phyloP scores from a whole-genome alignment of 2,113 vertebrate genomes.

The Scatophagus argus region DNA sequence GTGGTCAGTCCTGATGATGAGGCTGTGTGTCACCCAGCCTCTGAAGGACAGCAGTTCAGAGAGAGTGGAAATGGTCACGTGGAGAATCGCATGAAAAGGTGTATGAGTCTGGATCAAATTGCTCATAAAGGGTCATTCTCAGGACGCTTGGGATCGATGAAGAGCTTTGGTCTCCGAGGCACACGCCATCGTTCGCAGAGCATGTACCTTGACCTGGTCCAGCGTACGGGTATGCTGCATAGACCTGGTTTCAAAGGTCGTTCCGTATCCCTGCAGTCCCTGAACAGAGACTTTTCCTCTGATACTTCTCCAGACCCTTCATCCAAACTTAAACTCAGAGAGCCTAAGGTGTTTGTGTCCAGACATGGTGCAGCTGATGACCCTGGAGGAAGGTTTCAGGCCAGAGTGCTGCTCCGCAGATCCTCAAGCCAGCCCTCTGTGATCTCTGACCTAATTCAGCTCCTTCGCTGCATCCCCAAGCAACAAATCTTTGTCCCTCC shows the following conservation, averaged over 20 bases:
- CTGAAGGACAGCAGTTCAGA: constrained; percentile 38
- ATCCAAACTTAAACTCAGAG: constrained; percentile 44
- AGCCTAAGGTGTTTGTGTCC: constrained; percentile 33
- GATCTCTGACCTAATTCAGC: constrained; percentile 77
- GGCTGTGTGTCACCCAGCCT: constrained; percentile 15
- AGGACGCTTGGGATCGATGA: constrained; percentile 36
- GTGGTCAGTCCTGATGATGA: constrained; percentile 54
- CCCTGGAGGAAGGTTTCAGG: constrained; percentile 46
- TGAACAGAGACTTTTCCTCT: constrained; percentile 65
- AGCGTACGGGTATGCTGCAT: constrained; percentile 55
- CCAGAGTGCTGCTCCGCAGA: constrained; percentile 26
- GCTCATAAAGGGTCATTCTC: constrained; percentile 35
- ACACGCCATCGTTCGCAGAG: constrained; percentile 64
- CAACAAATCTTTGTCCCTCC: constrained; percentile 56
- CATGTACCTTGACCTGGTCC: constrained; percentile 77
- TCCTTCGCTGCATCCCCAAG: constrained; percentile 74
- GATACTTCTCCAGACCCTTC: constrained; percentile 43
- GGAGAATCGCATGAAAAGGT: constrained; percentile 70
- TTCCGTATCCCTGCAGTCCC: constrained; percentile 74
- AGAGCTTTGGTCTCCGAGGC: constrained; percentile 37
- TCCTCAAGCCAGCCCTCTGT: constrained; percentile 64
- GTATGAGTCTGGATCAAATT: constrained; percentile 78
- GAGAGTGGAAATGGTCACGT: constrained; percentile 17
- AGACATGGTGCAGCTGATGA: constrained; percentile 28
- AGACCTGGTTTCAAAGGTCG: constrained; percentile 53